Evolutionary conservation across 2,113 vertebrate genomes (phyloP), one percentile per base, ranked within the genome.

Genomic region (Macrotus californicus): DNA sequence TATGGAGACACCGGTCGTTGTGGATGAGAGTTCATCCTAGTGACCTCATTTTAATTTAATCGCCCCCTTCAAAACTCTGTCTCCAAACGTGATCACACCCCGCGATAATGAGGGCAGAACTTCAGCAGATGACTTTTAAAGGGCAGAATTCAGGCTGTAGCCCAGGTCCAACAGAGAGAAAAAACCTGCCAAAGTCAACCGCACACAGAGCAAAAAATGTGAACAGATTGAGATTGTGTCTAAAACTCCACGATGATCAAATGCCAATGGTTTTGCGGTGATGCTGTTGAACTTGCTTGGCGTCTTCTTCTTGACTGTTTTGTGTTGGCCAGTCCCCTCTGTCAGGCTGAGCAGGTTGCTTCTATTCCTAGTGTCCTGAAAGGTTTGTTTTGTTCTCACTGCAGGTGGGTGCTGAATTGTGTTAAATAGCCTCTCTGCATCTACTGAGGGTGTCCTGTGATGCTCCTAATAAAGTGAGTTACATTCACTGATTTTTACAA

Each of bases 311-410:
- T 34, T 15, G 24, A 16, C 2, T 4, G 26, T 22, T 82, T 19
- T 2, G 15, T 26, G n/a, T 6, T 3, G 19, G 13, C n/a, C 34
- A 46, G 7, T 2, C n/a, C 19, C 34, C 18, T 77, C 26, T 21
- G 16, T 15, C 31, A 46, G 15, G 15, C 6, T 16, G 29, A 19
- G 18, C 39, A 56, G 54, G 18, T 7, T 31, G 11, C 48, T 19
- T 31, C 64, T 22, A 3, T 36, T 5, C 2, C 8, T 0, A 7
- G 3, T 6, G 18, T 8, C 12, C 34, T 34, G 24, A 87, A 36
- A 48, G 7, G 31, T 29, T 39, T 31, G 24, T 29, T 56, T 21
- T 41, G 29, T 4, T 75, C 13, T 11, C 9, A 4, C 36, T 31
- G 6, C 3, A 12, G 16, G 41, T 3, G 26, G 70, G 19, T 6